Evolutionary conservation across 2,797 vertebrate genomes (phyloP).

Genomic region (Silurus aristotelis): DNA sequence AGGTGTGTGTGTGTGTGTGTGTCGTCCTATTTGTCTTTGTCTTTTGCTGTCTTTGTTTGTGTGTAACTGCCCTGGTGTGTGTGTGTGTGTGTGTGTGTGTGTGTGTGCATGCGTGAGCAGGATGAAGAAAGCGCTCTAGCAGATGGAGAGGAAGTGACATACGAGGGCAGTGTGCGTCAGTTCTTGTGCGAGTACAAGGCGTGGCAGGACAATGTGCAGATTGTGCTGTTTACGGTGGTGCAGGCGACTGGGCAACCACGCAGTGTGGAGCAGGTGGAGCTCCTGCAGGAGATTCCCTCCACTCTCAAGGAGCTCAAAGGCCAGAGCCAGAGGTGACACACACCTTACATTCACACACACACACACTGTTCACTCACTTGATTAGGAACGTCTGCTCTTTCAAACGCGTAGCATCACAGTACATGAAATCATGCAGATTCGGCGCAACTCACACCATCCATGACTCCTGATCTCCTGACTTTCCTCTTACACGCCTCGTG

Average conservation of each 20-base stretch:
- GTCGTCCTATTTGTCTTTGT: neutral
- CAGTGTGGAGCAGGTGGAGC: conserved; percentile 89
- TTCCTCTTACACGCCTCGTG: too few species aligned
- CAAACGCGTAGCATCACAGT: too few species aligned
- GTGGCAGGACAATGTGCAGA: conserved; percentile 98
- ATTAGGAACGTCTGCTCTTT: too few species aligned
- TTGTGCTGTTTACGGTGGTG: conserved; percentile 93
- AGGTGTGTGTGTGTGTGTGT: conserved; percentile 73
- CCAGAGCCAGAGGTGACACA: conserved; percentile 88
- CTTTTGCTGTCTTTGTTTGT: neutral
- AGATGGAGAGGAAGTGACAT: conserved; percentile 92
- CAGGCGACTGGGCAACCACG: conserved; percentile 93
- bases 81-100: neutral
- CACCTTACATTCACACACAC: neutral
- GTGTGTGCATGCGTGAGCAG: conserved; percentile 65
- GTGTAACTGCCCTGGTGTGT: neutral
- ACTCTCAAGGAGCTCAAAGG: conserved; percentile 92
- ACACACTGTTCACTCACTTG: too few species aligned
- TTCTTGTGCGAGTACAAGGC: conserved; percentile 96
- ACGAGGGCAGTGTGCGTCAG: conserved; percentile 94
- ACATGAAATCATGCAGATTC: too few species aligned
- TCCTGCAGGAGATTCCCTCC: conserved; percentile 93
- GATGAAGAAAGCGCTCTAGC: conserved; percentile 93
- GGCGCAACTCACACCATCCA: too few species aligned
- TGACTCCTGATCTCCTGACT: too few species aligned